Evolutionary conservation across 2,888 invertebrate species (phyloP), one percentile per base, ranked within the genome.

Genomic region (Nemotelus pantherinus): DNA sequence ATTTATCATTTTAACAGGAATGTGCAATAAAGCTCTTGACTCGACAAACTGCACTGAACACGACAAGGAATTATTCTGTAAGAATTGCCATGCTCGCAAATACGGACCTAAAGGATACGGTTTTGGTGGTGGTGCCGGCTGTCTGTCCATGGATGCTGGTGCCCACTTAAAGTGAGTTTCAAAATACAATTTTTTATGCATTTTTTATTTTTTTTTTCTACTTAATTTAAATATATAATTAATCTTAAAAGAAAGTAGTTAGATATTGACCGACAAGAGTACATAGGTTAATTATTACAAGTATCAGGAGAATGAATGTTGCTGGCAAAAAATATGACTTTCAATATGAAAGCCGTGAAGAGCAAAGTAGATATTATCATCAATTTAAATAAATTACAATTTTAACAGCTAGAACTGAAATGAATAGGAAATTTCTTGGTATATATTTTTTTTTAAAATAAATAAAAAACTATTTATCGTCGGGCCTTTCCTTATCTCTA

Each of bases 71-170:
- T 92, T 99, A 84, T 99, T 90, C 93, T 99, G 99, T 93, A 98
- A 98, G 84, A 87, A 87, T 82, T 87, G 99, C 91, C 98, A 99
- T 89, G 98, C 93, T 84, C 94, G 98, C 87, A 97, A 98, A 91
- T 98, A 94, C 89, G 99, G 99, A 87, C 98, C 98, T 84, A 98
- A 96, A 89, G 97, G 97, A 83, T 97, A 98, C 89, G 98, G 98
- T 84, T 98, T 98, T 88, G 98, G 99, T 83, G 97, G 97, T 86
- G 99, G 99, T 84, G 98, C 98, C 85, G 98, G 98, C 82, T 95
- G 95, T 88, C 91, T 98, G 85, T 96, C 95, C 88, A 98, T 96
- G 96, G 98, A 98, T 91, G 89, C 93, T 87, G 98, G 97, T 83
- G 92, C 95, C 81, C 97, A 97, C 87, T 92, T 98, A 88, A 90